Percentiles rank a stretch among this genome's conserved stretches.
Evolutionary conservation across 2,113 vertebrate species (phyloP).

Genomic region (Toxotes chatareus): DNA sequence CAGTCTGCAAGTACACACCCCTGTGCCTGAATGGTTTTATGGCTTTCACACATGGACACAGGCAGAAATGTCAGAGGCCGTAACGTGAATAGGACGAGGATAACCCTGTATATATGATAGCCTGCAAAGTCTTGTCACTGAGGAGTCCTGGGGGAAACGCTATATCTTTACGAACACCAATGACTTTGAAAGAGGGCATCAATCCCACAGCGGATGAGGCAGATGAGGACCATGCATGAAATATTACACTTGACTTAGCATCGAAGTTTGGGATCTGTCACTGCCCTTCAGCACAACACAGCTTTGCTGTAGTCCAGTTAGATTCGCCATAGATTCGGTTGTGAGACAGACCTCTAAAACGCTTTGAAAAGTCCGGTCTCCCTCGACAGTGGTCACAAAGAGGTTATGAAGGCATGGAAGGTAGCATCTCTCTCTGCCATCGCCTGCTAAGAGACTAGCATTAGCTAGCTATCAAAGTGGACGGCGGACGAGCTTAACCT

Average conservation of each 20-base stretch:
- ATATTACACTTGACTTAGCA: conserved; percentile 3
- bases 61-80: conserved; percentile 30
- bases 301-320: neutral
- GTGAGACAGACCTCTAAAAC: neutral
- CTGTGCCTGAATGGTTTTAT: conserved; percentile 15
- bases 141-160: too few relatives aligned
- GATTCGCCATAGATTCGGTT: too few relatives aligned
- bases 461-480: conserved; percentile 61
- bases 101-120: neutral
- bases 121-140: neutral
- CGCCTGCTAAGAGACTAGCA: conserved; percentile 63
- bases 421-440: conserved; percentile 58
- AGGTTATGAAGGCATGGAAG: conserved; percentile 15
- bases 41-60: conserved; percentile 18
- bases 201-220: neutral
- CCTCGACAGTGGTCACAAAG: neutral
- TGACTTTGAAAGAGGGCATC: neutral
- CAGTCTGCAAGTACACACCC: neutral
- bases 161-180: neutral
- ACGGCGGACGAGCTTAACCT: neutral
- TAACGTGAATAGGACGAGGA: conserved; percentile 18
- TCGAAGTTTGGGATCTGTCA: neutral
- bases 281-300: conserved; percentile 37
- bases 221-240: neutral
- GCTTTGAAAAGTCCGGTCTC: neutral